phyloP scores from a whole-genome alignment of 2,113 vertebrate genomes.

The Heptranchias perlo region DNA sequence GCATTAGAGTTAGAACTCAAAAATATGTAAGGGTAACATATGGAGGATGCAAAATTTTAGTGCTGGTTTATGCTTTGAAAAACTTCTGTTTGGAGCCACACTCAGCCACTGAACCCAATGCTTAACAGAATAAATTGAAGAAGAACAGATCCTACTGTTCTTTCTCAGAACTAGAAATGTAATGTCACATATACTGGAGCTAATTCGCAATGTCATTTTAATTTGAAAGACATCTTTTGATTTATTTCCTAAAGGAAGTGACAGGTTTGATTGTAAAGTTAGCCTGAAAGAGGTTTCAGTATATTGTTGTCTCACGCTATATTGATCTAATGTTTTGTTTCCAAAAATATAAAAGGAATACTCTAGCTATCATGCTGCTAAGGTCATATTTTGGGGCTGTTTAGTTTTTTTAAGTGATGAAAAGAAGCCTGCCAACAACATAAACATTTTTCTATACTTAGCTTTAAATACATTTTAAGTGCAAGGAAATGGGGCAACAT shows the following conservation, averaged over 20 bases:
- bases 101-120: background rate
- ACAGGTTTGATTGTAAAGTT: background rate
- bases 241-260: background rate
- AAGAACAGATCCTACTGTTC: background rate
- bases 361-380: constrained; percentile 10
- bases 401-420: constrained; percentile 25
- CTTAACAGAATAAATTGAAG: background rate
- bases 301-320: background rate
- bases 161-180: background rate
- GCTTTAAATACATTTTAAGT: constrained; percentile 44
- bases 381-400: constrained; percentile 11
- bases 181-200: background rate
- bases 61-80: background rate
- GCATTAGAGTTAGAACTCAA: background rate
- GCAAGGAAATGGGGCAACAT: constrained; percentile 50
- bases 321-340: background rate
- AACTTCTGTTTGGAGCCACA: background rate
- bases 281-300: background rate
- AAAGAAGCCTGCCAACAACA: constrained; percentile 9
- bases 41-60: background rate
- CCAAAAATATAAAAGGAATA: constrained; percentile 3
- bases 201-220: background rate
- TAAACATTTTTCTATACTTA: constrained; percentile 36
- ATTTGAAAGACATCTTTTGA: background rate
- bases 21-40: background rate